Evolutionary conservation across 2,113 vertebrate genomes (phyloP).

Genomic region (Laterallus jamaicensis): DNA sequence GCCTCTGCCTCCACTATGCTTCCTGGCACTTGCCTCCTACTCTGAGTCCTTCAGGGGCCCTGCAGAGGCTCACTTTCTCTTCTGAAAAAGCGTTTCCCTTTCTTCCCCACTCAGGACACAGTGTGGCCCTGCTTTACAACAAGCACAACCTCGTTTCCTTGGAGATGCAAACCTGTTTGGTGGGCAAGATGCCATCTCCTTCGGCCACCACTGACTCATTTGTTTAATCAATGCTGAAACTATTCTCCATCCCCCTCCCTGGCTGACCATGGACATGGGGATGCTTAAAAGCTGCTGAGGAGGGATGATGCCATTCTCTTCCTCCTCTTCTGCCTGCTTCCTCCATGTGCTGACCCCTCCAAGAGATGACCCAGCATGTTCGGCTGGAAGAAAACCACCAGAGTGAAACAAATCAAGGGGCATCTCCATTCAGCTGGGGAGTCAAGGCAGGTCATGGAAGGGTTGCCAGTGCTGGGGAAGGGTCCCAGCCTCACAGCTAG

Average conservation of each 20-base stretch:
- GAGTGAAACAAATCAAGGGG: background rate
- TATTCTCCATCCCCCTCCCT: background rate
- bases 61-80: background rate
- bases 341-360: background rate
- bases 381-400: background rate
- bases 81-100: background rate
- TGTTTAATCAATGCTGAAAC: background rate
- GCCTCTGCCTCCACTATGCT: background rate
- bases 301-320: background rate
- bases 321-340: background rate
- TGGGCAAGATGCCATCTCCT: background rate
- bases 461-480: background rate
- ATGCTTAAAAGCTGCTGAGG: background rate
- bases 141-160: background rate
- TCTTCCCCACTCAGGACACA: background rate
- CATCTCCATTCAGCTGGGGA: accelerated
- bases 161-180: background rate
- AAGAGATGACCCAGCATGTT: accelerated
- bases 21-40: background rate
- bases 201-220: background rate
- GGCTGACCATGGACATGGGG: accelerated
- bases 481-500: background rate
- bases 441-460: background rate
- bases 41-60: background rate
- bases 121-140: background rate